Percentiles rank a stretch among this genome's conserved stretches.
Conservation (phyloP, 2,888 invertebrate genomes). For the Drosophila tripunctata region DNA sequence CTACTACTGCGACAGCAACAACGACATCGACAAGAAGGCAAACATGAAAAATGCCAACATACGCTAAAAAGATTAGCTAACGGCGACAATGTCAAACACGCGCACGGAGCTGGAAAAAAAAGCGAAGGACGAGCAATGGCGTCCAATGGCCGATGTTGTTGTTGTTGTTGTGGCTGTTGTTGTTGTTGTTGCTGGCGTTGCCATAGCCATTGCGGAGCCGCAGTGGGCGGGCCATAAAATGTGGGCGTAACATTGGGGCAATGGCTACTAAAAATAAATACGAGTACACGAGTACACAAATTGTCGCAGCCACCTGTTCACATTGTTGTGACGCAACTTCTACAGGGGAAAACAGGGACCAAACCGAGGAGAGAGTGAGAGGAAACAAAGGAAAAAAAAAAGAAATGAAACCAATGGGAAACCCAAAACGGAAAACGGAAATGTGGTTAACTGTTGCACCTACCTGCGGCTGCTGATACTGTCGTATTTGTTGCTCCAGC, state of each 20-base stretch:
- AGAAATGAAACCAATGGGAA: constrained; percentile 29
- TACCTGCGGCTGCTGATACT: constrained; percentile 53
- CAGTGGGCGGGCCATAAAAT: constrained; percentile 68
- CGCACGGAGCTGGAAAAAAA: constrained; percentile 43
- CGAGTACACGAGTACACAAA: constrained; percentile 71
- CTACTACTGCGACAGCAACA: constrained; percentile 18
- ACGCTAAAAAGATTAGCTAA: constrained; percentile 81
- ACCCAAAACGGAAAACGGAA: constrained; percentile 52
- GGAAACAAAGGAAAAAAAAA: too few relatives aligned
- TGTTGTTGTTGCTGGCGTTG: constrained; percentile 13
- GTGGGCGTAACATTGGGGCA: constrained; percentile 38
- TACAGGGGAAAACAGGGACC: constrained; percentile 1
- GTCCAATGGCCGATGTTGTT: constrained; percentile 20
- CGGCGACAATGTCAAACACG: constrained; percentile 81
- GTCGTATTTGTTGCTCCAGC: constrained; percentile 24
- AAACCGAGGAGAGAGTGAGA: not conserved
- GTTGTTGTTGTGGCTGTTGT: constrained; percentile 6
- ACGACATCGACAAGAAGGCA: constrained; percentile 68
- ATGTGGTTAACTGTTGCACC: constrained; percentile 63
- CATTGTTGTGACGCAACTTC: constrained; percentile 76
- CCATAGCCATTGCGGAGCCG: constrained; percentile 45
- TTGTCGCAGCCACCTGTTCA: constrained; percentile 79
- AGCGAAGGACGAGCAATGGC: constrained; percentile 33
- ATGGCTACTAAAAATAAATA: constrained; percentile 78
- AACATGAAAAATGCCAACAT: constrained; percentile 80